These are phyloP conservation scores for Bathynomus jamesi DNA, from an alignment of 1,140 invertebrate species.

Conservation along the genomic window DNA sequence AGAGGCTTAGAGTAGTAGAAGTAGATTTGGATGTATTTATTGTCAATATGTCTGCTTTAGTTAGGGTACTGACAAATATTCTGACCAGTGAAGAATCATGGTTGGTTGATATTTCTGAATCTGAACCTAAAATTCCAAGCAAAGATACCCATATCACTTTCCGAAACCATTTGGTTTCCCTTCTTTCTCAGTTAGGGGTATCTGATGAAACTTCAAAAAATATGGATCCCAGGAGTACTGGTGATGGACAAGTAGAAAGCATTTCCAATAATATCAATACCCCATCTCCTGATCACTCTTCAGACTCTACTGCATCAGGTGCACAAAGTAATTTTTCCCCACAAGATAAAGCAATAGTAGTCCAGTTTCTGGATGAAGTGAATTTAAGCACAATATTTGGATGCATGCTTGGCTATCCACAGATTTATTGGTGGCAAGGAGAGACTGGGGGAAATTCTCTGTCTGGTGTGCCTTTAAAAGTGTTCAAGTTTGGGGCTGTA, in stretches of 20 bases:
- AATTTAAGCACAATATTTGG: slow-evolving; percentile 36
- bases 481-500: slow-evolving; percentile 30
- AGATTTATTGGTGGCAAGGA: slow-evolving; percentile 36
- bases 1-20: slow-evolving; percentile 25
- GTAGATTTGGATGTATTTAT: slow-evolving; percentile 33
- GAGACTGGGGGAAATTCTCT: slow-evolving; percentile 30
- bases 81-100: slow-evolving; percentile 18
- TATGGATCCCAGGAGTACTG: background rate
- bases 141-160: slow-evolving; percentile 20
- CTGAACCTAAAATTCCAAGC: slow-evolving; percentile 25
- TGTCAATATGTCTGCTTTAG: slow-evolving; percentile 25
- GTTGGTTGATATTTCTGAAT: slow-evolving; percentile 29
- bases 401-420: slow-evolving; percentile 32
- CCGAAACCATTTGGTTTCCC: slow-evolving; percentile 19
- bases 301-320: background rate
- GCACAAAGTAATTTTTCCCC: background rate
- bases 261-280: background rate
- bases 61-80: slow-evolving; percentile 14
- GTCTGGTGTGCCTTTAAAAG: slow-evolving; percentile 33
- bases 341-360: slow-evolving; percentile 17
- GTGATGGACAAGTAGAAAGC: background rate
- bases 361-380: slow-evolving; percentile 26
- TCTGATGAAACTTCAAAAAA: background rate
- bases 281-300: background rate
- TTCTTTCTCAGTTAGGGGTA: slow-evolving; percentile 25